Percentiles rank a stretch among this genome's conserved stretches.
These are phyloP conservation scores for Macroglossus sobrinus DNA, from an alignment of 2,113 vertebrate genomes.

Conservation along the genomic window DNA sequence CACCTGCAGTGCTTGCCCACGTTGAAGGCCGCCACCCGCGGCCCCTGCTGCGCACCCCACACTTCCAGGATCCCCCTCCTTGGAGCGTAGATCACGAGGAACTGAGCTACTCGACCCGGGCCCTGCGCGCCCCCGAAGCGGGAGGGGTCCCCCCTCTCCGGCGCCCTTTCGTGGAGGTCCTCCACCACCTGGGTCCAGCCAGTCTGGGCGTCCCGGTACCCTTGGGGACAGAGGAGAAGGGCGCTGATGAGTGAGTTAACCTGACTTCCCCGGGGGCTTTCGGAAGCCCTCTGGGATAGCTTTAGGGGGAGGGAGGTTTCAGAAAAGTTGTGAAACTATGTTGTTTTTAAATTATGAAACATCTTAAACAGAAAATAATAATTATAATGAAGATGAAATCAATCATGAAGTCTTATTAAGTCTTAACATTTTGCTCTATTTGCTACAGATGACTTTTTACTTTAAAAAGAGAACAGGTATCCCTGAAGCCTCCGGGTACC, in stretches of 20 bases:
- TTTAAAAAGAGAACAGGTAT: not conserved
- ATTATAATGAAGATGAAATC: not conserved
- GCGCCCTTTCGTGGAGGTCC: slow-evolving; percentile 89
- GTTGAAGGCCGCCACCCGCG: slow-evolving; percentile 96
- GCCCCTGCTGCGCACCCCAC: slow-evolving; percentile 96
- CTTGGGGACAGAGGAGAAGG: slow-evolving; percentile 75
- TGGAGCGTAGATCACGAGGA: slow-evolving; percentile 96
- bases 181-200: slow-evolving; percentile 96
- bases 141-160: slow-evolving; percentile 82
- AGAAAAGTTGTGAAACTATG: not conserved
- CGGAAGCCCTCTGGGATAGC: not conserved
- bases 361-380: not conserved
- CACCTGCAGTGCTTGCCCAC: slow-evolving; percentile 98
- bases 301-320: not conserved
- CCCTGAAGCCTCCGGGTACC: not conserved
- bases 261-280: not conserved
- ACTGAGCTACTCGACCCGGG: slow-evolving; percentile 91
- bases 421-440: not conserved
- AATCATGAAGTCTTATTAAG: not conserved
- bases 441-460: not conserved
- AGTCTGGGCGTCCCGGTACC: slow-evolving; percentile 95
- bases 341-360: not conserved
- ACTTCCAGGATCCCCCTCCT: slow-evolving; percentile 97
- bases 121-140: slow-evolving; percentile 84
- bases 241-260: not conserved